These are phyloP conservation scores for Rhineura floridana DNA, from an alignment of 2,113 vertebrate genomes.

Conservation along the genomic window DNA sequence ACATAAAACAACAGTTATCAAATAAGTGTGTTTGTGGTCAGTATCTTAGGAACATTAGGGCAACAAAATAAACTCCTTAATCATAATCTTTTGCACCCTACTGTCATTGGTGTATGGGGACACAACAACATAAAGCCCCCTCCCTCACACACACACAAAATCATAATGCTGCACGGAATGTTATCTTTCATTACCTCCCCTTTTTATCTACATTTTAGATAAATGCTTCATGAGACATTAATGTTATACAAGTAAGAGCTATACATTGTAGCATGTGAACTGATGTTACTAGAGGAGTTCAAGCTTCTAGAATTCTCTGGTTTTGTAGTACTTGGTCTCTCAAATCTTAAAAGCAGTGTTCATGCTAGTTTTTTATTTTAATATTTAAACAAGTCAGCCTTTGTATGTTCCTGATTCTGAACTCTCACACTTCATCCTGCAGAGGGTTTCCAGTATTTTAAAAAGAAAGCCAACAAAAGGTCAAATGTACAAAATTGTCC, in stretches of 20 bases:
- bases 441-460: conserved; percentile 31
- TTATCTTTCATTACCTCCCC: background rate
- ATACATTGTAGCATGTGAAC: background rate
- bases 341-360: background rate
- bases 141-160: background rate
- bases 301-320: conserved; percentile 20
- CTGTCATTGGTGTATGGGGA: too few relatives aligned
- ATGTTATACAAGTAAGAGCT: background rate
- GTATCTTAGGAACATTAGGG: background rate
- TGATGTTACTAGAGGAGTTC: background rate
- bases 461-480: conserved; percentile 32
- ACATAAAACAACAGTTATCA: too few relatives aligned
- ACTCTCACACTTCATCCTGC: conserved; percentile 20
- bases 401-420: conserved; percentile 20
- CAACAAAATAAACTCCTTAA: background rate
- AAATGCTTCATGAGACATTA: background rate
- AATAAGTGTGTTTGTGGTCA: background rate
- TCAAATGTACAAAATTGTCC: conserved; percentile 33
- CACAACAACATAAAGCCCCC: background rate
- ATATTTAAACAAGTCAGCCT: conserved; percentile 24
- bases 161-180: background rate
- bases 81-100: background rate
- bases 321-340: conserved; percentile 9
- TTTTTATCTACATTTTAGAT: background rate
- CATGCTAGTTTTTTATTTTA: conserved; percentile 13